Evolutionary conservation across 2,113 vertebrate genomes (phyloP).

Genomic region (Cinclus cinclus): DNA sequence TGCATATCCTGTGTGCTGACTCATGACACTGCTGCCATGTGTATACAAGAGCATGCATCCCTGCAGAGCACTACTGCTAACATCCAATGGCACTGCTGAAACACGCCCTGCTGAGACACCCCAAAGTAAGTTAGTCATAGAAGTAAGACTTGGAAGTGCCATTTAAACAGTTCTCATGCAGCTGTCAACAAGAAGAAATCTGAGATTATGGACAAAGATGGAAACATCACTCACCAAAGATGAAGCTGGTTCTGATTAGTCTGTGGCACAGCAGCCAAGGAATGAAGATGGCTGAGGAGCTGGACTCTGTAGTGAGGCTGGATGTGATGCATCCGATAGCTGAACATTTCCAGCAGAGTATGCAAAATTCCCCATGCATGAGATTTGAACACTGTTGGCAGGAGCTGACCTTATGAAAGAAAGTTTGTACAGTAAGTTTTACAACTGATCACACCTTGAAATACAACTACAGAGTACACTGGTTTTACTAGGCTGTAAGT

Average conservation of each 20-base stretch:
- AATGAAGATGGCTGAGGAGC: slow-evolving; percentile 95
- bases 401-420: slow-evolving; percentile 84
- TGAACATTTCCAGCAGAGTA: slow-evolving; percentile 97
- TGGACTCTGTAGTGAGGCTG: slow-evolving; percentile 97
- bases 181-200: neutral
- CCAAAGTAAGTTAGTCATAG: neutral
- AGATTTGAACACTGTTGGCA: slow-evolving; percentile 97
- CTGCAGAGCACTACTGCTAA: neutral
- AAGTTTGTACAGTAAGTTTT: neutral
- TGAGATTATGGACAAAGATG: neutral
- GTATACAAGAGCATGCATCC: neutral
- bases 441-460: neutral
- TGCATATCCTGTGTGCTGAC: neutral
- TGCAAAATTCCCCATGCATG: slow-evolving; percentile 97
- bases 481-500: neutral
- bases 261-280: slow-evolving; percentile 92
- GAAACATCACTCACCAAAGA: slow-evolving; percentile 82
- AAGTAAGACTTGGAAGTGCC: neutral
- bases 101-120: neutral
- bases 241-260: slow-evolving; percentile 99
- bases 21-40: neutral
- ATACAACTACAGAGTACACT: neutral
- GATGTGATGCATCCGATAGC: slow-evolving; percentile 99
- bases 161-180: neutral
- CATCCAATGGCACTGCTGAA: neutral